Evolutionary conservation across 2,888 invertebrate species (phyloP), one percentile per base, ranked within the genome.

Genomic region (Ischnus inquisitorius): DNA sequence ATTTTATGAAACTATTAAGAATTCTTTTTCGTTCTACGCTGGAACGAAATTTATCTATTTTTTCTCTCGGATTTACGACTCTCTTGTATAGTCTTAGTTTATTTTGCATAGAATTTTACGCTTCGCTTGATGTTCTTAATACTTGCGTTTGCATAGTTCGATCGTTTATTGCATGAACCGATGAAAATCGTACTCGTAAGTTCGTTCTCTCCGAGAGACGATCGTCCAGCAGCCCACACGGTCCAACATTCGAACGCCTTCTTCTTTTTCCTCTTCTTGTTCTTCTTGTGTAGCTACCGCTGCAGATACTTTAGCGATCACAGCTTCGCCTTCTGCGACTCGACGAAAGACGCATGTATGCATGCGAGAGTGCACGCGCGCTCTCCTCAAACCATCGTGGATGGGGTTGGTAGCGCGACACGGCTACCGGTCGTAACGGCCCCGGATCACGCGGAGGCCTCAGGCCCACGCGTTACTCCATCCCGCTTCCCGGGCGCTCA

Each of bases 401-500:
- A 57, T 60, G 28, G 72, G 60, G 16, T 43, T 25, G 25, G 46
- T 76, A 76, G n/a, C 48, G 71, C 64, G 78, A 72, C 83, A 77
- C 79, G 72, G 76, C 79, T 77, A 84, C 83, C 80, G 80, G 77
- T 84, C 84, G 80, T 84, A 84, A 84, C 77, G 84, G 77, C 80
- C 78, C 57, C 68, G 69, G 64, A 84, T 84, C 84, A 84, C 84
- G 84, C 84, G 74, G 74, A 60, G 34, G 62, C 60, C 34, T 48
- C n/a, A 19, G 62, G 48, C 72, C 60, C 43, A 62, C 72, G 57
- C 72, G 57, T 72, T 72, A 19, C 57, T 72, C 25, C 60, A 60
- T 60, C 60, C 57, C 54, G 60, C 14, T 39, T 25, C 57, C 3
- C 60, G 22, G 57, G 25, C n/a, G 22, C 41, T 41, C 34, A 10